A percentile compares a stretch with the other conserved stretches of the same genome.
phyloP scores from a whole-genome alignment of 2,113 vertebrate species.

The Phocoena phocoena region DNA sequence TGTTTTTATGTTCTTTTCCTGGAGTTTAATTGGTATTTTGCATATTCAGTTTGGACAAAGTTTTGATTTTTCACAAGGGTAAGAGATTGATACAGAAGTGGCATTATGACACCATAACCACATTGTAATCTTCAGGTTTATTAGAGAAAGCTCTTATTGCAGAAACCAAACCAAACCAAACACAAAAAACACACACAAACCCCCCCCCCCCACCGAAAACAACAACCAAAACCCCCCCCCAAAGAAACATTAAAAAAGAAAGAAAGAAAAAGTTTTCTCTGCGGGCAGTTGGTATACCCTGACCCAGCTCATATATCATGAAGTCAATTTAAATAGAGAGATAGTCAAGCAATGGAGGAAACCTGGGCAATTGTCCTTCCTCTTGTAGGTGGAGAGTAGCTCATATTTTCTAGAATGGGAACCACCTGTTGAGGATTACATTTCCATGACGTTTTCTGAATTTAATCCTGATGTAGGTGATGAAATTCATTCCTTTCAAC shows the following conservation, averaged over 20 bases:
- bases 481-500: conserved; percentile 80
- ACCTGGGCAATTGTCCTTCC: conserved; percentile 64
- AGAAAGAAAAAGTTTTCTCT: background rate
- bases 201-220: background rate
- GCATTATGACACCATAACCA: background rate
- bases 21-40: conserved; percentile 21
- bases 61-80: background rate
- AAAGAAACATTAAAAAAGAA: background rate
- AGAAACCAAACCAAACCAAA: background rate
- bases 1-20: background rate
- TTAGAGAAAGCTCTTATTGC: background rate
- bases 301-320: conserved; percentile 36
- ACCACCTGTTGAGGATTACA: conserved; percentile 79
- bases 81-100: background rate
- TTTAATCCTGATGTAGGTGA: conserved; percentile 81
- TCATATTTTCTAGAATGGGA: conserved; percentile 74
- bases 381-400: conserved; percentile 54
- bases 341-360: conserved; percentile 32
- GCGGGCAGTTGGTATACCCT: background rate
- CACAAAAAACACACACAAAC: background rate
- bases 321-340: conserved; percentile 55
- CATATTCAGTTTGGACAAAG: background rate
- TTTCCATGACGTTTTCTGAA: conserved; percentile 80
- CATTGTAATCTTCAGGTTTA: background rate
- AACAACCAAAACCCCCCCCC: background rate